These are phyloP conservation scores for Osmerus eperlanus DNA, from an alignment of 2,113 vertebrate genomes.

Conservation along the genomic window DNA sequence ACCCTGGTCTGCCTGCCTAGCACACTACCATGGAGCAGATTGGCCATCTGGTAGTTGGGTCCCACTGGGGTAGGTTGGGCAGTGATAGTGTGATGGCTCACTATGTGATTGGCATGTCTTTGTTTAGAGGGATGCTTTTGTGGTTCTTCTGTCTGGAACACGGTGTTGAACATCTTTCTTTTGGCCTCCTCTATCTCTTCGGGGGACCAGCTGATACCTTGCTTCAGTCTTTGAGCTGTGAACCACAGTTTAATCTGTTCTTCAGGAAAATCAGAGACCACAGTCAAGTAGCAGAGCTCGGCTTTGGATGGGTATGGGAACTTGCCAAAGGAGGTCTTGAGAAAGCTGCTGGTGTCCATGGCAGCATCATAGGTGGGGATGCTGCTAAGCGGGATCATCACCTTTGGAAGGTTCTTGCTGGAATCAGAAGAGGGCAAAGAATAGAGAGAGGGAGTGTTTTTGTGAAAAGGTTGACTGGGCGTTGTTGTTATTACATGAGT, in stretches of 20 bases:
- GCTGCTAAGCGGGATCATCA: slow-evolving; percentile 97
- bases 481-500: slow-evolving; percentile 76
- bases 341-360: slow-evolving; percentile 98
- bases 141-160: slow-evolving; percentile 83
- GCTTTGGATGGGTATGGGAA: slow-evolving; percentile 98
- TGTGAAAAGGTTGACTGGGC: slow-evolving; percentile 68
- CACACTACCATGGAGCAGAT: slow-evolving; percentile 76
- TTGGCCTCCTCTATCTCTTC: slow-evolving; percentile 96
- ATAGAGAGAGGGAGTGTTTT: slow-evolving; percentile 66
- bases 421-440: slow-evolving; percentile 52
- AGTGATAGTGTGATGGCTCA: slow-evolving; percentile 77
- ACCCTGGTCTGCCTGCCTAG: slow-evolving; percentile 77
- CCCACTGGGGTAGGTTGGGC: slow-evolving; percentile 78
- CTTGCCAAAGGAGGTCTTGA: slow-evolving; percentile 96
- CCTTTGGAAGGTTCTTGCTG: slow-evolving; percentile 91
- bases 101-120: slow-evolving; percentile 56
- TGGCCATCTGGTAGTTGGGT: slow-evolving; percentile 73
- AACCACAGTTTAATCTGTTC: slow-evolving; percentile 99
- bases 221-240: slow-evolving; percentile 94
- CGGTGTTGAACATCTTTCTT: slow-evolving; percentile 96
- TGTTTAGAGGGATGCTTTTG: slow-evolving; percentile 56
- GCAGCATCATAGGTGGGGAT: slow-evolving; percentile 91
- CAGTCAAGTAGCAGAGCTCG: slow-evolving; percentile 94
- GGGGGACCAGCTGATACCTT: slow-evolving; percentile 97
- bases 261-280: slow-evolving; percentile 96